Conservation (phyloP, 2,797 vertebrate genomes). For the Rhabdophis nuchalis region DNA sequence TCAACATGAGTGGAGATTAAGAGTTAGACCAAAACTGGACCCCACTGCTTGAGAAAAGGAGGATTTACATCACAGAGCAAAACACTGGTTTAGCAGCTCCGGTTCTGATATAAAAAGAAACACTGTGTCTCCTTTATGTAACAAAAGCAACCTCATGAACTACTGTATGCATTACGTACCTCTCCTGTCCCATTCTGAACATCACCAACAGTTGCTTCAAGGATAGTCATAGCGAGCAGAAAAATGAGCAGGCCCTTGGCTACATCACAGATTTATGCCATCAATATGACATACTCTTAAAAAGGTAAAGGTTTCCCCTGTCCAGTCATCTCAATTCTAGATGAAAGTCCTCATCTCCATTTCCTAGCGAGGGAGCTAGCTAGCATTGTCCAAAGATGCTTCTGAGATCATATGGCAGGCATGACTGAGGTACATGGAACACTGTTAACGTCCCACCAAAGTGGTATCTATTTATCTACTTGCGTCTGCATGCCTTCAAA, state of each 20-base stretch:
- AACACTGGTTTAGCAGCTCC: background rate
- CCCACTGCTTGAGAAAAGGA: background rate
- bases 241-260: background rate
- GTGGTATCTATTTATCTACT: background rate
- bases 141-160: background rate
- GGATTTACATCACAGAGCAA: background rate
- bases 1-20: background rate
- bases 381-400: background rate
- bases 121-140: background rate
- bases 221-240: background rate
- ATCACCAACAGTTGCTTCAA: background rate
- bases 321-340: background rate
- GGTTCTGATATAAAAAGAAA: background rate
- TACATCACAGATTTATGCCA: background rate
- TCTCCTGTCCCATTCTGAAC: background rate
- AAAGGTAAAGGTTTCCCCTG: background rate
- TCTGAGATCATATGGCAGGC: background rate
- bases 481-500: too few species aligned
- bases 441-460: background rate
- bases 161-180: background rate
- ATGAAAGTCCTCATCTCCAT: background rate
- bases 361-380: background rate
- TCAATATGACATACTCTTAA: background rate
- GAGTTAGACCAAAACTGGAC: background rate
- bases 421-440: background rate